These are phyloP conservation scores for Onychostoma macrolepis DNA, from an alignment of 2,113 vertebrate species.

Conservation along the genomic window DNA sequence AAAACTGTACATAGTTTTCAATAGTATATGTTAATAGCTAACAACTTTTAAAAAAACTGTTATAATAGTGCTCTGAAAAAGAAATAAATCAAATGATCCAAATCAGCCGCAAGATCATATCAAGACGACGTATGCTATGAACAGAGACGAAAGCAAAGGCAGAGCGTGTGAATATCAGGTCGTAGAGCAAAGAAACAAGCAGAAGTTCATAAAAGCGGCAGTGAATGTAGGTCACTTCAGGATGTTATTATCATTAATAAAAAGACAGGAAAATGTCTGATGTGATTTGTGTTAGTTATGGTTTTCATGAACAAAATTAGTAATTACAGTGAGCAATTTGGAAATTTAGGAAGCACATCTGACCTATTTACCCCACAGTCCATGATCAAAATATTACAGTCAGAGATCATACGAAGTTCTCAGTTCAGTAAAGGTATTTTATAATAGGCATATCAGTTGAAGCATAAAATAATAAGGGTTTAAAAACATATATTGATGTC, in stretches of 20 bases:
- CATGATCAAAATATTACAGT: background rate
- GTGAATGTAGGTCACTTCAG: slow-evolving; percentile 50
- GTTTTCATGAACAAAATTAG: background rate
- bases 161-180: background rate
- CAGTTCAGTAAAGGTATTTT: background rate
- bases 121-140: slow-evolving; percentile 19
- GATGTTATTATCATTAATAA: background rate
- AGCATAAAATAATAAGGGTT: background rate
- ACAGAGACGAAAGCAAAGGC: background rate
- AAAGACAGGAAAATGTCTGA: background rate
- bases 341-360: background rate
- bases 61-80: background rate
- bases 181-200: background rate
- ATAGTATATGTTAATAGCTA: background rate
- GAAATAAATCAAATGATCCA: background rate
- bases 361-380: background rate
- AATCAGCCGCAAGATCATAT: slow-evolving; percentile 3
- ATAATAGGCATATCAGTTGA: background rate
- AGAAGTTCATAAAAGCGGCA: slow-evolving; percentile 6
- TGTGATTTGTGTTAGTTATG: background rate
- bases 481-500: background rate
- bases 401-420: background rate
- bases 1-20: background rate
- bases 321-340: background rate
- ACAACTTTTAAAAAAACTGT: background rate